A percentile compares a stretch with the other conserved stretches of the same genome.
Evolutionary conservation across 2,888 invertebrate genomes (phyloP).

Genomic region (Cantharis rufa): DNA sequence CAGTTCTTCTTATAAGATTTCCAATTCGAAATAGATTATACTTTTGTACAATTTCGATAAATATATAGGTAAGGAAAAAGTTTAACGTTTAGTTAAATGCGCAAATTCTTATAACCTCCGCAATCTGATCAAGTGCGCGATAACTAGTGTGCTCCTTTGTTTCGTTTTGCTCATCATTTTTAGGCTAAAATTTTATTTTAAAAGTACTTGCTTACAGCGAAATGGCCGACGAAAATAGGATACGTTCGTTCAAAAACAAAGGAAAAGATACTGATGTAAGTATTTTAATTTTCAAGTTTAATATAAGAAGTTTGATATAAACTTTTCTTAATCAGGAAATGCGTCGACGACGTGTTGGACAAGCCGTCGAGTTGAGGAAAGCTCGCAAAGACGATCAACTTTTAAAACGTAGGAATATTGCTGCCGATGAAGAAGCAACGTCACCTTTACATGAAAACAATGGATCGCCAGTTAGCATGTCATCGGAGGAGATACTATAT

Average conservation of each 20-base stretch:
- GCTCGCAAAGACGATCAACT: constrained; percentile 93
- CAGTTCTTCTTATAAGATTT: neutral
- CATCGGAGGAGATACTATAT: constrained; percentile 73
- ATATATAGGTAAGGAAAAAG: neutral
- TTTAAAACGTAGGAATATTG: constrained; percentile 84
- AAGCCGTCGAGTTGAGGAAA: constrained; percentile 89
- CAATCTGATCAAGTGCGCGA: neutral
- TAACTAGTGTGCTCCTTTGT: neutral
- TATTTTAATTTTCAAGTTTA: constrained; percentile 26
- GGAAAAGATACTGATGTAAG: constrained; percentile 75
- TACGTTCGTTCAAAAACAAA: constrained; percentile 78
- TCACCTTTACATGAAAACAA: constrained; percentile 60
- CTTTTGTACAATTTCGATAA: neutral
- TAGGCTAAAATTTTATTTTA: neutral
- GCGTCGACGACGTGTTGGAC: constrained; percentile 85
- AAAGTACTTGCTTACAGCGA: neutral
- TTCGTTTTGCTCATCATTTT: neutral
- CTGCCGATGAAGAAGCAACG: constrained; percentile 61
- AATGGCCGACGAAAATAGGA: constrained; percentile 70
- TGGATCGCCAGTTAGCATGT: constrained; percentile 56
- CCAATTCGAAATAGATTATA: neutral
- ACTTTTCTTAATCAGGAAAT: constrained; percentile 67
- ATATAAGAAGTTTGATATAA: neutral
- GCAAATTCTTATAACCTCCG: neutral
- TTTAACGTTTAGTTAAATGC: neutral